Conservation (phyloP, 2,888 invertebrate genomes). For the Luperina nickerlii region DNA sequence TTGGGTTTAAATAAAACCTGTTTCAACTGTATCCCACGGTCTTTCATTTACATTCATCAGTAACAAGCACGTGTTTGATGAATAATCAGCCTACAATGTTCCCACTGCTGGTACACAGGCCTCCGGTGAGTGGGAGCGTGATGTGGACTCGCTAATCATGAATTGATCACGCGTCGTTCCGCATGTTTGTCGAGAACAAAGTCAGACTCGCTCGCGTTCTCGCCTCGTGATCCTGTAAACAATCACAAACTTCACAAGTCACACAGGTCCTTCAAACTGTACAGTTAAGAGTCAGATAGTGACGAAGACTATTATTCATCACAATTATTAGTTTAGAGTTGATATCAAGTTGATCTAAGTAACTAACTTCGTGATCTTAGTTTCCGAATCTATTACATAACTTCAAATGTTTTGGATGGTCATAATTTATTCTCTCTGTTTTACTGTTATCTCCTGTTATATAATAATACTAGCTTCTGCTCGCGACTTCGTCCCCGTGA, state of each 20-base stretch:
- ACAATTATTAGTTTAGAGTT: background rate
- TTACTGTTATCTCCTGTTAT: constrained; percentile 5
- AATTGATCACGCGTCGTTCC: constrained; percentile 13
- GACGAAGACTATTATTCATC: constrained; percentile 6
- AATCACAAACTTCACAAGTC: constrained; percentile 14
- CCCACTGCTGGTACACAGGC: no score
- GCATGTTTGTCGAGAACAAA: background rate
- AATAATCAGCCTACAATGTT: no score
- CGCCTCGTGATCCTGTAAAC: constrained; percentile 34
- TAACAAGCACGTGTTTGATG: background rate
- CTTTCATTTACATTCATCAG: no score
- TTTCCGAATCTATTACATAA: constrained; percentile 15
- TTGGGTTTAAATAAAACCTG: no score
- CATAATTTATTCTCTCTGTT: constrained; percentile 29
- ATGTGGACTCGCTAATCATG: background rate
- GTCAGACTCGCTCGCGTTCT: background rate
- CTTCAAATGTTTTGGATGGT: constrained; percentile 24
- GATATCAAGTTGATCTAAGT: background rate
- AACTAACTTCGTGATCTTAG: background rate
- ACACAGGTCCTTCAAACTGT: constrained; percentile 33
- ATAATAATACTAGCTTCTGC: background rate
- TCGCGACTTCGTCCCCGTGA: no score
- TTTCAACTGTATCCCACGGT: no score
- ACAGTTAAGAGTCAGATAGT: background rate
- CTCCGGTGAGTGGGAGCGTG: no score